A percentile compares a stretch with the other conserved stretches of the same genome.
These are phyloP conservation scores for Naso thynnoides DNA, from an alignment of 2,797 vertebrate species.

Conservation along the genomic window DNA sequence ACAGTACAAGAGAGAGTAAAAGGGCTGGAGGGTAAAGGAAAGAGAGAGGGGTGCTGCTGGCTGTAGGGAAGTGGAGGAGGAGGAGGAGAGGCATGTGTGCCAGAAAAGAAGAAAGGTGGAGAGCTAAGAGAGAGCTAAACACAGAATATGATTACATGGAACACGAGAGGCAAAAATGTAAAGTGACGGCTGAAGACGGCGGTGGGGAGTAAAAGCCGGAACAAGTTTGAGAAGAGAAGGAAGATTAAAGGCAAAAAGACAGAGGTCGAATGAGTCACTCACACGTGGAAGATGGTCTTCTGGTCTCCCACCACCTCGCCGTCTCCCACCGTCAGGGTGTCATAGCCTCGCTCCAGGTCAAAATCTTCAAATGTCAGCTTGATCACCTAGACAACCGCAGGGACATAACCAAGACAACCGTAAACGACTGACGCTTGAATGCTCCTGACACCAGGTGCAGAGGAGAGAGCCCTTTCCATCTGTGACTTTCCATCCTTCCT, in stretches of 20 bases:
- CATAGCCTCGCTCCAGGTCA: slow-evolving; percentile 97
- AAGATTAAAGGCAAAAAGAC: slow-evolving; percentile 38
- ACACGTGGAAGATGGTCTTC: slow-evolving; percentile 98
- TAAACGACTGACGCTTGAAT: slow-evolving; percentile 57
- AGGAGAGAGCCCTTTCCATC: slow-evolving; percentile 57
- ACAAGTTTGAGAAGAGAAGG: slow-evolving; percentile 46
- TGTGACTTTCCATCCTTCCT: slow-evolving; percentile 42
- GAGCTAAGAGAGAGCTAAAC: slow-evolving; percentile 39
- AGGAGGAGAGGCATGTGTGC: slow-evolving; percentile 12
- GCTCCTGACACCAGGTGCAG: slow-evolving; percentile 42
- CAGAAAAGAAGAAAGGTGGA: slow-evolving; percentile 35
- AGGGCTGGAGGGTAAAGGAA: slow-evolving; percentile 42
- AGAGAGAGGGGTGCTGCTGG: slow-evolving; percentile 38
- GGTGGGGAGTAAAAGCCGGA: slow-evolving; percentile 23
- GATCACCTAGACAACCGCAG: slow-evolving; percentile 89
- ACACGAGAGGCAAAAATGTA: slow-evolving; percentile 39
- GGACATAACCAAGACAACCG: slow-evolving; percentile 45
- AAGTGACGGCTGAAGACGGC: slow-evolving; percentile 27
- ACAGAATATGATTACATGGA: slow-evolving; percentile 44
- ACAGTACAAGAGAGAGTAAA: slow-evolving; percentile 44
- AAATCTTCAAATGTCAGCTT: slow-evolving; percentile 98
- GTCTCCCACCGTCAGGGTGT: slow-evolving; percentile 96
- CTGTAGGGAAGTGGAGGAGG: slow-evolving; percentile 28
- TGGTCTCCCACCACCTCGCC: slow-evolving; percentile 95
- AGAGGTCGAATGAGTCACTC: slow-evolving; percentile 82